Evolutionary conservation across 1,140 invertebrate species (phyloP).

Genomic region (Neuroterus valhalla): DNA sequence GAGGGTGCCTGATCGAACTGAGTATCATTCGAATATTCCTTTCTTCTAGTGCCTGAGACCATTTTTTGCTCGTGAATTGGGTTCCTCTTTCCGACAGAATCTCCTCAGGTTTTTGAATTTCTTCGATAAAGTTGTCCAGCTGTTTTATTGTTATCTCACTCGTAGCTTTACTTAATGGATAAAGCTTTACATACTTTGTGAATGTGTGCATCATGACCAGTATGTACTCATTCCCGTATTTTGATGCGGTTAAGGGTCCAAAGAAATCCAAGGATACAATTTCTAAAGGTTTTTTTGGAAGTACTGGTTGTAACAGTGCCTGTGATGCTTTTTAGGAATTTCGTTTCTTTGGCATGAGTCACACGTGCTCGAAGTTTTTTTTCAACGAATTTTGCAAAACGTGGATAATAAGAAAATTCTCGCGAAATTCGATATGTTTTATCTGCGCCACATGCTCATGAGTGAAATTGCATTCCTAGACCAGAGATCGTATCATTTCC

Average conservation of each 20-base stretch:
- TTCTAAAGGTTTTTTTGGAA: constrained; percentile 50
- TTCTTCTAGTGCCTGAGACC: not conserved
- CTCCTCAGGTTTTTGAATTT: not conserved
- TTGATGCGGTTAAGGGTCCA: constrained; percentile 63
- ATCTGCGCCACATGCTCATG: not conserved
- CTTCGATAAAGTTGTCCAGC: not conserved
- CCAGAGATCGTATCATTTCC: not conserved
- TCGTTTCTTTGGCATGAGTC: constrained; percentile 25
- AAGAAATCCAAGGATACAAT: constrained; percentile 62
- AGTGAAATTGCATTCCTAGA: not conserved
- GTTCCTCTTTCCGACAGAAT: not conserved
- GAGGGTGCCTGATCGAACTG: no score
- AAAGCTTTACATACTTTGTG: constrained; percentile 54
- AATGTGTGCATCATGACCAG: constrained; percentile 62
- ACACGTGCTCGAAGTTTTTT: not conserved
- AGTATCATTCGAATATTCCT: not conserved
- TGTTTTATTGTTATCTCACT: not conserved
- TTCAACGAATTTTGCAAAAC: not conserved
- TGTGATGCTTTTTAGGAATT: not conserved
- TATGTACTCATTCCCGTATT: constrained; percentile 60
- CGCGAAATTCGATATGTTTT: no score
- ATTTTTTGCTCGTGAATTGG: constrained; percentile 1
- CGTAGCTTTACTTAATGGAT: not conserved
- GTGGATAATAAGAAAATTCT: not conserved
- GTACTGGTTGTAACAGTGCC: not conserved